Conservation (phyloP, 1,140 invertebrate genomes). For the Panagrolaimus sp. region DNA sequence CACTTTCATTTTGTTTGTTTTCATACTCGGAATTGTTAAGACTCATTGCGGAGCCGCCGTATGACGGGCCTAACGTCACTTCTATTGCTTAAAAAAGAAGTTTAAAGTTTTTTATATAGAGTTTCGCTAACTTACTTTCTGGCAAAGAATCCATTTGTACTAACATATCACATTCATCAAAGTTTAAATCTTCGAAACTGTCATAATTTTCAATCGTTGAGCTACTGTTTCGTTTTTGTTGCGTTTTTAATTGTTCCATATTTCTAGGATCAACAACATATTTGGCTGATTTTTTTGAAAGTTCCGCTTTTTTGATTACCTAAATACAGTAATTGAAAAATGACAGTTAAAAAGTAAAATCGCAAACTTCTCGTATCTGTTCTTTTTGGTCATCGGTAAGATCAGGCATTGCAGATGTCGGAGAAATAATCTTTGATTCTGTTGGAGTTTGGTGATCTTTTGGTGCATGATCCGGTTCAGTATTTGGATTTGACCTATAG, state of each 20-base stretch:
- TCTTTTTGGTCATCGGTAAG: conserved; percentile 27
- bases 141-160: conserved; percentile 38
- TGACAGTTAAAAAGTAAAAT: conserved; percentile 10
- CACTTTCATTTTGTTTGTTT: neutral
- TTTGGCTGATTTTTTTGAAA: conserved; percentile 21
- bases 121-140: conserved; percentile 29
- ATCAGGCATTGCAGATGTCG: conserved; percentile 19
- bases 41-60: conserved; percentile 15
- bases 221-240: neutral
- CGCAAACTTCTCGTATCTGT: conserved; percentile 30
- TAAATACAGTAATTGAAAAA: conserved; percentile 10
- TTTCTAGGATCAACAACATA: conserved; percentile 21
- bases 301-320: conserved; percentile 27
- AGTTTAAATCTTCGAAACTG: neutral
- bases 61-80: conserved; percentile 27
- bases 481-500: conserved; percentile 3
- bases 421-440: neutral
- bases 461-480: neutral
- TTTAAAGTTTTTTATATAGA: neutral
- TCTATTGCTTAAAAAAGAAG: conserved; percentile 26
- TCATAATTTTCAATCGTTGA: neutral
- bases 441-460: neutral
- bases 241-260: neutral
- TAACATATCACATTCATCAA: conserved; percentile 23
- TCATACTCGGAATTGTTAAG: neutral